Evolutionary conservation across 2,797 vertebrate species (phyloP), one percentile per base, ranked within the genome.

Genomic region (Dallia pectoralis): DNA sequence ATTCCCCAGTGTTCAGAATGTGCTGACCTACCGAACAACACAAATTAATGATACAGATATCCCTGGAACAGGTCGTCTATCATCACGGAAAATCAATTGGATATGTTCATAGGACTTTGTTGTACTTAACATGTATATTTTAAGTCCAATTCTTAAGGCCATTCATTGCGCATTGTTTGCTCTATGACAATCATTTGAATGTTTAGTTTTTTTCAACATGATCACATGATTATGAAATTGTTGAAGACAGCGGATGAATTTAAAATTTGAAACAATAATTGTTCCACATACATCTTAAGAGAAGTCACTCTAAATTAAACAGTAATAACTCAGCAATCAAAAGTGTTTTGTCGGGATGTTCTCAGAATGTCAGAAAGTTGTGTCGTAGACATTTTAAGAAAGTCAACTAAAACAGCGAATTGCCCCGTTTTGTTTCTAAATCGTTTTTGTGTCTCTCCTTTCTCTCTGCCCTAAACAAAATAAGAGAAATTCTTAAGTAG

Each of bases 1-100:
- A 77, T 85, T 63, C 82, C 76, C 78, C 73, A 0, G 77, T 77
- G 73, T 81, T 40, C 15, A 71, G 80, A 88, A 87, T 88, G 64
- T 87, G 90, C 87, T 88, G 88, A 91, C 88, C 87, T 89, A 88
- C 89, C 79, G 83, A 86, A 79, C 75, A 75, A 68, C 71, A 75
- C 82, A 83, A 88, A 82, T 87, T 87, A 88, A 80, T 85, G 87
- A 89, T 86, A 82, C 84, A 64, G 70, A 72, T 81, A 84, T 76
- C 75, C 70, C 80, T 73, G 80, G 56, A 76, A 78, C 75, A 82
- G 80, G 86, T 86, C 84, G 86, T 88, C 87, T 79, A 76, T 78
- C 74, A 69, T 73, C 40, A 5, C 18, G 25, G 70, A 36, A n/a
- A 70, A 70, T 16, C 56, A n/a, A 56, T 62, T 12, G 11, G 16